phyloP scores from a whole-genome alignment of 2,797 vertebrate genomes.

The Helostoma temminkii region DNA sequence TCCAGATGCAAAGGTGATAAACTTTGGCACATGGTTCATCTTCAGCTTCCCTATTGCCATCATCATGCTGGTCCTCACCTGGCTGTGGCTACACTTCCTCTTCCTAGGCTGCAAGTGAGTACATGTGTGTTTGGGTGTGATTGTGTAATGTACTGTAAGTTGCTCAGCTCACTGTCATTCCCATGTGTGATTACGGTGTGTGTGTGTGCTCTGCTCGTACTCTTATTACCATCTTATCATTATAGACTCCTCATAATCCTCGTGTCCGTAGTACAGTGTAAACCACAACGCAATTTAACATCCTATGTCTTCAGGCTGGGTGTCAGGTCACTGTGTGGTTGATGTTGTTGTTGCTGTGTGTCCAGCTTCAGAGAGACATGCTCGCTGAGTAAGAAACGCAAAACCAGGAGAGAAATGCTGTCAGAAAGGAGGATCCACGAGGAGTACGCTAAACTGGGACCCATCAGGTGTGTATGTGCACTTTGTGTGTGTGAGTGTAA shows the following conservation, averaged over 20 bases:
- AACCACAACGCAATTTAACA: neutral
- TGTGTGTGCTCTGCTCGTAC: neutral
- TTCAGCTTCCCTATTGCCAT: slow-evolving; percentile 97
- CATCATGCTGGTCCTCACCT: slow-evolving; percentile 95
- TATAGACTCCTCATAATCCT: slow-evolving; percentile 54
- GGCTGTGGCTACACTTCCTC: slow-evolving; percentile 97
- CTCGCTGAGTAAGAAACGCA: slow-evolving; percentile 96
- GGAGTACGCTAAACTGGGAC: slow-evolving; percentile 94
- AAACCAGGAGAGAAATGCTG: slow-evolving; percentile 92
- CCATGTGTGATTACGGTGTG: slow-evolving; percentile 32
- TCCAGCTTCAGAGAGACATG: slow-evolving; percentile 96
- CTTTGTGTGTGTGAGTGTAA: neutral
- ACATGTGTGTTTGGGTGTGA: neutral
- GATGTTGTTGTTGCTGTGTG: slow-evolving; percentile 31
- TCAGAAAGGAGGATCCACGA: slow-evolving; percentile 96
- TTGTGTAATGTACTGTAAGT: neutral
- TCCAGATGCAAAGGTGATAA: slow-evolving; percentile 93
- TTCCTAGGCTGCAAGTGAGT: slow-evolving; percentile 98
- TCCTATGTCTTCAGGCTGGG: slow-evolving; percentile 12
- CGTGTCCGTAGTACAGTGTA: neutral
- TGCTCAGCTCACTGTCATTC: neutral
- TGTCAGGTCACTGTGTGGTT: slow-evolving; percentile 13
- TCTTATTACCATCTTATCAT: slow-evolving; percentile 38
- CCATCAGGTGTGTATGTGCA: slow-evolving; percentile 84
- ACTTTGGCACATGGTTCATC: slow-evolving; percentile 99